Conservation (phyloP, 2,113 vertebrate species). For the Neolamprologus devosi region DNA sequence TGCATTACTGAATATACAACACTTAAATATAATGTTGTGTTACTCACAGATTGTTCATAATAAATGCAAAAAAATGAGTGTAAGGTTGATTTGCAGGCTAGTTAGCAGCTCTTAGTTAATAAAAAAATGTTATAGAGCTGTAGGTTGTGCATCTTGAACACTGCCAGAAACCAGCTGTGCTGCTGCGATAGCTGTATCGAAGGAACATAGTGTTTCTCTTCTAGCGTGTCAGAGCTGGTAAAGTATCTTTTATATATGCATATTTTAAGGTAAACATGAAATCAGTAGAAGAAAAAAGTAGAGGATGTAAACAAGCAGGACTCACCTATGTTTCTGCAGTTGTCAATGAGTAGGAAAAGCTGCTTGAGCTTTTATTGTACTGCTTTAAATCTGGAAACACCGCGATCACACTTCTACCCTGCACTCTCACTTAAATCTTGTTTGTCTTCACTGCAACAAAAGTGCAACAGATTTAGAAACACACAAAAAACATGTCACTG, state of each 20-base stretch:
- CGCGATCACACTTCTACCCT: not conserved
- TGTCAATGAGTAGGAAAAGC: not conserved
- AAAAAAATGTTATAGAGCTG: not conserved
- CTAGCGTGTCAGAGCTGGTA: not conserved
- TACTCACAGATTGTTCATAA: not conserved
- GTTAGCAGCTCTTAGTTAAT: not conserved
- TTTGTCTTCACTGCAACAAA: not conserved
- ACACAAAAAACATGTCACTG: fast-evolving
- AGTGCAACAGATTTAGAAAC: not conserved
- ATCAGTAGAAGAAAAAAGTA: not conserved
- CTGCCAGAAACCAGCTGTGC: not conserved
- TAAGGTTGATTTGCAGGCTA: not conserved
- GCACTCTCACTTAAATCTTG: not conserved
- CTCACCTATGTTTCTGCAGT: not conserved
- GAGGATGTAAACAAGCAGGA: not conserved
- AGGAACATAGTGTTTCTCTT: not conserved
- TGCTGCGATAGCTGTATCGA: fast-evolving
- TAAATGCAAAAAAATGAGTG: fast-evolving
- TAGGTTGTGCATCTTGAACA: not conserved
- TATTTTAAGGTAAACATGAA: not conserved
- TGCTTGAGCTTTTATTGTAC: not conserved
- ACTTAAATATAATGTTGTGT: not conserved
- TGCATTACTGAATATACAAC: not conserved
- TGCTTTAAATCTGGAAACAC: not conserved
- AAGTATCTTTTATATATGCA: not conserved